These are phyloP conservation scores for Anguilla marmorata DNA, from an alignment of 2,797 vertebrate genomes.

Conservation along the genomic window DNA sequence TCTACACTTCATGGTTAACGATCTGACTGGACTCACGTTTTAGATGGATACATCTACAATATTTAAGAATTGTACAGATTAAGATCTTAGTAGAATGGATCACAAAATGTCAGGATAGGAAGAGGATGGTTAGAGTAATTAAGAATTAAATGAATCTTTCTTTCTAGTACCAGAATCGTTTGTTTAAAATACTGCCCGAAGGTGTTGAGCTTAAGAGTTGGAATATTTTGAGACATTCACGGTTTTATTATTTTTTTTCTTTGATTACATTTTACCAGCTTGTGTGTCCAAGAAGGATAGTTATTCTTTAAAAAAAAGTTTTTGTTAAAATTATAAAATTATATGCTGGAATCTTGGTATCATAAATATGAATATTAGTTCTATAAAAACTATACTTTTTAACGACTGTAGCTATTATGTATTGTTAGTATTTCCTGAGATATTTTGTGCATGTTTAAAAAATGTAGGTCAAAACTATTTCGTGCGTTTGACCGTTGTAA, in stretches of 20 bases:
- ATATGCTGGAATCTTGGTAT: background rate
- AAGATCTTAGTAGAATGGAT: conserved; percentile 21
- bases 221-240: background rate
- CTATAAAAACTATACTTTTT: background rate
- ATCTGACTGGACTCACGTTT: conserved; percentile 59
- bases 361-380: background rate
- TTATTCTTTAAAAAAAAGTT: background rate
- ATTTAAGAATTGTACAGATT: conserved; percentile 33
- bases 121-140: conserved; percentile 9
- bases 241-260: background rate
- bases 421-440: too few relatives aligned
- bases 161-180: background rate
- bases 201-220: background rate
- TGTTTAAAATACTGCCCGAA: background rate
- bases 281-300: background rate
- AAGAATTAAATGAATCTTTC: conserved; percentile 26
- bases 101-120: conserved; percentile 19
- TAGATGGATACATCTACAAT: conserved; percentile 54
- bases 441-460: background rate
- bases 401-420: too few relatives aligned
- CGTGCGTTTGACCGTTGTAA: too few relatives aligned
- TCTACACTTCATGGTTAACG: conserved; percentile 54
- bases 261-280: background rate
- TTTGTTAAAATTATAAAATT: background rate
- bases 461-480: too few relatives aligned